A percentile compares a stretch with the other conserved stretches of the same genome.
Conservation (phyloP, 2,797 vertebrate species). For the Apodemus agrarius region DNA sequence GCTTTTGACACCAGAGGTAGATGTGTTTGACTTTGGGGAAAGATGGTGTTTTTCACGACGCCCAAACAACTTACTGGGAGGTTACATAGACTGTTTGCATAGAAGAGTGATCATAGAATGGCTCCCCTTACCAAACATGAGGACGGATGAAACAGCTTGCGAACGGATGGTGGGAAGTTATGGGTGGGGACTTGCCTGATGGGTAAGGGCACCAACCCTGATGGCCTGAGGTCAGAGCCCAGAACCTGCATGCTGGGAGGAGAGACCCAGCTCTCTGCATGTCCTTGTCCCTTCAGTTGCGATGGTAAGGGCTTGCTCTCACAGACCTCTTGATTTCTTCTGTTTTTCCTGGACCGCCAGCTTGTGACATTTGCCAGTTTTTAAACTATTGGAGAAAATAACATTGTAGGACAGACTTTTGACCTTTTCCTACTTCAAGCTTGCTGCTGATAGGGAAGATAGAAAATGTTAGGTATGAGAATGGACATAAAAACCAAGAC, state of each 20-base stretch:
- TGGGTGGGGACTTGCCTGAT: not conserved
- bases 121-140: not conserved
- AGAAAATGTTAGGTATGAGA: not conserved
- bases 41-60: not conserved
- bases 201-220: not conserved
- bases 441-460: not conserved
- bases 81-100: not conserved
- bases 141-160: not conserved
- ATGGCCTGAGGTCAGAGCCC: not conserved
- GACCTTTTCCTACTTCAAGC: not conserved
- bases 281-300: not conserved
- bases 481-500: conserved; percentile 22
- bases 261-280: not conserved
- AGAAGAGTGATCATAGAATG: not conserved
- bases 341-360: not conserved
- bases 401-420: not conserved
- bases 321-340: not conserved
- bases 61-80: not conserved
- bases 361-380: not conserved
- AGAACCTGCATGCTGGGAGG: not conserved
- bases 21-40: not conserved
- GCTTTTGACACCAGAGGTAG: conserved; percentile 16
- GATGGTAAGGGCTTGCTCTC: not conserved
- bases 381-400: not conserved
- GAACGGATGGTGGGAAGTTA: not conserved